Evolutionary conservation across 2,797 vertebrate species (phyloP).

Genomic region (Agapornis canus): DNA sequence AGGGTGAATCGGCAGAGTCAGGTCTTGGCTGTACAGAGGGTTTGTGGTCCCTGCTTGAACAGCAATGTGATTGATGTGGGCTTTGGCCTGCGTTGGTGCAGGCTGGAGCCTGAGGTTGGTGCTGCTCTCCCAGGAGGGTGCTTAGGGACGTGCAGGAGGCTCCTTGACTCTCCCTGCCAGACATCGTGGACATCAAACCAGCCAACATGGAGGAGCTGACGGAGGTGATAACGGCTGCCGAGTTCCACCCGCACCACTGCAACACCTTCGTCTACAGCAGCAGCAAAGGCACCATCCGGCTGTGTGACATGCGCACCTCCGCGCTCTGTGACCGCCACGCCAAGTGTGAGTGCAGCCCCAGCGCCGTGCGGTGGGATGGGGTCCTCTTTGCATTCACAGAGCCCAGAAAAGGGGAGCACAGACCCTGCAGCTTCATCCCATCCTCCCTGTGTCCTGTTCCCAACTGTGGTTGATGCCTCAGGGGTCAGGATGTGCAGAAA

Average conservation of each 20-base stretch:
- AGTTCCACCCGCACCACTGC: slow-evolving; percentile 97
- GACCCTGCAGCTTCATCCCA: fast-evolving
- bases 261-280: slow-evolving; percentile 99
- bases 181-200: slow-evolving; percentile 98
- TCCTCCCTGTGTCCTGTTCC: neutral
- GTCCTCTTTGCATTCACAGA: fast-evolving
- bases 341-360: slow-evolving; percentile 87
- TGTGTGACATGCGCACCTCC: slow-evolving; percentile 95
- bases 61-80: fast-evolving
- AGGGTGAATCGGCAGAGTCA: neutral
- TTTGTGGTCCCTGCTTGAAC: neutral
- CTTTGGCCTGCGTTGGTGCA: fast-evolving
- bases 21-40: fast-evolving
- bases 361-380: fast-evolving
- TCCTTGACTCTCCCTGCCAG: slow-evolving; percentile 84
- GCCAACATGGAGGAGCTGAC: slow-evolving; percentile 99
- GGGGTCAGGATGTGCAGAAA: neutral
- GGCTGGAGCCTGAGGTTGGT: fast-evolving
- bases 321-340: slow-evolving; percentile 93
- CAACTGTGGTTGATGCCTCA: fast-evolving
- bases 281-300: slow-evolving; percentile 97
- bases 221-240: slow-evolving; percentile 95
- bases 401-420: fast-evolving
- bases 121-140: fast-evolving
- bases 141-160: neutral